Conservation (phyloP, 2,888 invertebrate genomes). For the Trichopoda pennipes region DNA sequence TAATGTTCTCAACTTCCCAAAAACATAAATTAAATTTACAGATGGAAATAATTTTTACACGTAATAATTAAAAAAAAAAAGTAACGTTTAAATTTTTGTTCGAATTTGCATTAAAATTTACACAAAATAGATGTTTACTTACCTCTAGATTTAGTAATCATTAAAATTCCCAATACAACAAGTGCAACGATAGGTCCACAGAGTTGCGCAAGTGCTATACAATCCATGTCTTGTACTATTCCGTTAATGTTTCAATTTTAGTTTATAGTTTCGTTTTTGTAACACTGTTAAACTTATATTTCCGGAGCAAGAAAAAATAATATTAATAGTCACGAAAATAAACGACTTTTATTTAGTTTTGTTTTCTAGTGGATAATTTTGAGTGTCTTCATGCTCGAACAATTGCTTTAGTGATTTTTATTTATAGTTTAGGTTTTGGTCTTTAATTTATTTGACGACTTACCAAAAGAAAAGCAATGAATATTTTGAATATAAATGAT, state of each 20-base stretch:
- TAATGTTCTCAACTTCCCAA: too few species aligned
- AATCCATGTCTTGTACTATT: conserved; percentile 55
- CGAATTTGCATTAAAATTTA: too few species aligned
- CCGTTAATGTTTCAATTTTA: conserved; percentile 19
- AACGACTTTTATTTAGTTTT: not conserved
- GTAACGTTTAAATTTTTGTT: too few species aligned
- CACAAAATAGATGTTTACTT: conserved; percentile 24
- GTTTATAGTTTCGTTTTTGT: not conserved
- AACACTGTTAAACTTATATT: not conserved
- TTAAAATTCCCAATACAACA: conserved; percentile 52
- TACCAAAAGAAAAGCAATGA: not conserved
- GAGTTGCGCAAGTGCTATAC: conserved; percentile 44
- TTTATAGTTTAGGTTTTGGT: not conserved
- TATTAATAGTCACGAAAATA: not conserved
- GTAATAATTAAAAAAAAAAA: too few species aligned
- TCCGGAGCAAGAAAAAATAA: too few species aligned
- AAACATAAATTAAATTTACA: too few species aligned
- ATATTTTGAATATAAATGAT: conserved; percentile 27
- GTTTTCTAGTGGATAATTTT: too few species aligned
- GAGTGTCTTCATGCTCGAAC: too few species aligned
- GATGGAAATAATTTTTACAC: too few species aligned
- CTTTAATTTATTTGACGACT: conserved; percentile 1
- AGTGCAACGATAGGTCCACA: conserved; percentile 40
- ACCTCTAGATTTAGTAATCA: conserved; percentile 56
- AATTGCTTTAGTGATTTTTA: not conserved